Conservation (phyloP, 1,140 invertebrate species). For the Nautilus pompilius region DNA sequence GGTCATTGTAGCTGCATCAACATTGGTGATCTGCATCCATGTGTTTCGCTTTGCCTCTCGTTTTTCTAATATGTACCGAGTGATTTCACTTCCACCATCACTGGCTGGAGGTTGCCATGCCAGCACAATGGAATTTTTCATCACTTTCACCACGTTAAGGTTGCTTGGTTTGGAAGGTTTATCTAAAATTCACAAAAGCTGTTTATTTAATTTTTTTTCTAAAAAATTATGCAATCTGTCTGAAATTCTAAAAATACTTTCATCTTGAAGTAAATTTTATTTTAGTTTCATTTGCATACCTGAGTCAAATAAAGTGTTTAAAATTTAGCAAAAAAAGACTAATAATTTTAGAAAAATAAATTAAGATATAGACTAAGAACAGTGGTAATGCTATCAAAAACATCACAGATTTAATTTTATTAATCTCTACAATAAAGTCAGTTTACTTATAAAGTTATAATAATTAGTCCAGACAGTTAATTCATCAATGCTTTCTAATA, state of each 20-base stretch:
- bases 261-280: background rate
- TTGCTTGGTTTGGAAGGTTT: constrained; percentile 87
- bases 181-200: constrained; percentile 58
- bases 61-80: constrained; percentile 42
- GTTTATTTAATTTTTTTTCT: background rate
- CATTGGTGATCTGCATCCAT: constrained; percentile 39
- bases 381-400: too few species aligned
- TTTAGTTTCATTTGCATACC: too few species aligned
- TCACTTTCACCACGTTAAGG: constrained; percentile 53
- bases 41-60: constrained; percentile 39
- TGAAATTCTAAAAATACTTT: background rate
- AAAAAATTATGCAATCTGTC: background rate
- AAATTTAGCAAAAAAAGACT: too few species aligned
- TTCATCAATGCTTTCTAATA: too few species aligned
- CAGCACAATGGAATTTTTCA: constrained; percentile 64
- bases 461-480: too few species aligned
- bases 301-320: too few species aligned
- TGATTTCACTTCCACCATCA: constrained; percentile 89
- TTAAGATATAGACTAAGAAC: too few species aligned
- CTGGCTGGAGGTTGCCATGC: constrained; percentile 86
- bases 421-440: too few species aligned
- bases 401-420: too few species aligned
- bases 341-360: too few species aligned
- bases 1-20: constrained; percentile 30
- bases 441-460: too few species aligned